Conservation (phyloP, 64 coral and sea anemone genomes). For the Hydrozoanthus tunicans region DNA sequence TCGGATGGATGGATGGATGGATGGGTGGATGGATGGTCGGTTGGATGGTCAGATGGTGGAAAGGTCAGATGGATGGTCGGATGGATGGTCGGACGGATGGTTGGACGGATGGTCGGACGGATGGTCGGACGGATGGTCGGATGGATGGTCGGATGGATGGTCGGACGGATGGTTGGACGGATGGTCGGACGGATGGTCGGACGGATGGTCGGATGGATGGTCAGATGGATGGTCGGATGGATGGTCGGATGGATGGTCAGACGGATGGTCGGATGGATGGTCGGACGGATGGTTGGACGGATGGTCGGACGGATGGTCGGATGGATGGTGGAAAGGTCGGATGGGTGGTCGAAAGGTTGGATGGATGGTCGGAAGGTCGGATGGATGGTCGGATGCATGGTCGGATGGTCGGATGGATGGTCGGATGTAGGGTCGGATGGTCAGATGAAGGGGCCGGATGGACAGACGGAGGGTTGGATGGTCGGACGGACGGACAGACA, state of each 20-base stretch:
- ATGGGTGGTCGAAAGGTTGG: too few species aligned
- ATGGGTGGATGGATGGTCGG: too few species aligned
- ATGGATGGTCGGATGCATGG: too few species aligned
- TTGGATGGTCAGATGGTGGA: too few species aligned
- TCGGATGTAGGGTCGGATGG: background rate
- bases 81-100: background rate
- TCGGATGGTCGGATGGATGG: background rate
- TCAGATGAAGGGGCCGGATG: background rate
- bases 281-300: too few species aligned
- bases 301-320: background rate
- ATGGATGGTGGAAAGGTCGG: background rate
- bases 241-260: too few species aligned
- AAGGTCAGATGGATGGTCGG: background rate
- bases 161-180: background rate
- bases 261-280: too few species aligned
- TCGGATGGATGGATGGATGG: too few species aligned
- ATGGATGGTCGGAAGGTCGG: too few species aligned
- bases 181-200: too few species aligned
- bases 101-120: background rate
- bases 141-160: background rate
- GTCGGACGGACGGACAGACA: too few species aligned
- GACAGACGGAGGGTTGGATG: background rate
- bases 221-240: background rate
- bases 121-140: too few species aligned
- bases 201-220: background rate